A percentile compares a stretch with the other conserved stretches of the same genome.
Evolutionary conservation across 2,113 vertebrate species (phyloP).

Genomic region (Brachyhypopomus gauderio): DNA sequence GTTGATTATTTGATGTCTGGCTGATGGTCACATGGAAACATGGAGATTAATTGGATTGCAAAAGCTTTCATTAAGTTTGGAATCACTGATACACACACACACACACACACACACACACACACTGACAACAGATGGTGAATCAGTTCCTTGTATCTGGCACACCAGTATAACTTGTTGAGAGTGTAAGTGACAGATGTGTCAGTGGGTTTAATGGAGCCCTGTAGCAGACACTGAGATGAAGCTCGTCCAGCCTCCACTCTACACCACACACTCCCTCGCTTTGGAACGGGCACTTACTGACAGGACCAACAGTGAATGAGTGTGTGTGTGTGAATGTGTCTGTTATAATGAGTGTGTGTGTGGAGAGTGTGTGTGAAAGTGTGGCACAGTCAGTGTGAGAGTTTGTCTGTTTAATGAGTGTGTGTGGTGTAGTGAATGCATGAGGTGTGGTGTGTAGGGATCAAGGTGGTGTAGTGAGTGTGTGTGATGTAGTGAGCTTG

Average conservation of each 20-base stretch:
- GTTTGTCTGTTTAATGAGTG: no score
- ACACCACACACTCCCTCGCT: neutral
- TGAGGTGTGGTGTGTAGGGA: no score
- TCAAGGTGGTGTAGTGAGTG: no score
- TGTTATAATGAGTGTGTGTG: no score
- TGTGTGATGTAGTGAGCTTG: no score
- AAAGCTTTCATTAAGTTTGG: no score
- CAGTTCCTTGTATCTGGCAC: slow-evolving; percentile 23
- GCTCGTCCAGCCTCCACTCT: neutral
- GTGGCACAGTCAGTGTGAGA: no score
- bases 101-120: neutral
- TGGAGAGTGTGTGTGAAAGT: no score
- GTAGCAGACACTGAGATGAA: neutral
- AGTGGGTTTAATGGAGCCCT: slow-evolving; percentile 26
- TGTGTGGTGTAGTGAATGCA: no score
- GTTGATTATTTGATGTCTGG: no score
- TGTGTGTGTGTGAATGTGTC: neutral
- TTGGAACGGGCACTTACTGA: neutral
- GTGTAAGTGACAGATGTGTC: neutral
- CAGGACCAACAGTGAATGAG: neutral
- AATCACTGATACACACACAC: neutral
- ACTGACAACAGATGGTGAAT: slow-evolving; percentile 30
- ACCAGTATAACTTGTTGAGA: slow-evolving; percentile 25
- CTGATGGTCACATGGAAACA: neutral
- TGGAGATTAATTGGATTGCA: neutral